Base-by-base conservation (phyloP, 35 echinoderm and acorn worm genomes). In the Lytechinus variegatus region DNA sequence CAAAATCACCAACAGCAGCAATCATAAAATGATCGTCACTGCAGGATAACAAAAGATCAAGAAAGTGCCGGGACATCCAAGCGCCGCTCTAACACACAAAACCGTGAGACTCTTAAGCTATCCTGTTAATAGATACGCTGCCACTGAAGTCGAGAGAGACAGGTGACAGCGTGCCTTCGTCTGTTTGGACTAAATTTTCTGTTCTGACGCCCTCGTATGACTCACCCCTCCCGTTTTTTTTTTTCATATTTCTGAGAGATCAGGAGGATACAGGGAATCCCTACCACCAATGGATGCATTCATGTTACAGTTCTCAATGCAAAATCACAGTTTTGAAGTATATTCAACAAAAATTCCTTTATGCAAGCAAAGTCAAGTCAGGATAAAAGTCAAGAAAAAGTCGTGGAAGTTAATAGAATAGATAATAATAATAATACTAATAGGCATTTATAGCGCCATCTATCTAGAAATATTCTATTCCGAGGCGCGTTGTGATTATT, bases 111-210 rank as follows among this genome's bases (percentile, higher is more conserved):
- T 24, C 19, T 24, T 8, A 79, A 16, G 66, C 21, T 8, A 16
- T 79, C 66, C 16, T 79, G 66, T 24, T 79, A 79, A 79, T 19
- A 7, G 66, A 16, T 19, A 19, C 14, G 19, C 66, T 79, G n/a
- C 66, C 19, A 19, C 66, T 79, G 66, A 79, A 79, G 66, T 24
- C 66, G n/a, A 19, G 66, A 79, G n/a, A 79, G 19, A 79, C 66
- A 79, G 66, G 66, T 79, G 66, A 79, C 66, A 79, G 66, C 66
- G 21, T 79, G 66, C 66, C 24, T 3, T 79, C 66, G 19, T 16
- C 66, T 79, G 66, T 79, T 79, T 79, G 66, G 66, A 79, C 66
- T 7, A 79, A 79, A 79, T 79, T 79, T 79, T 79, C 66, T 79
- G 66, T 79, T 79, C n/a, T 79, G 66, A 6, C 66, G 12, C 19